Evolutionary conservation across 2,797 vertebrate genomes (phyloP).

Genomic region (Rhinophrynus dorsalis): DNA sequence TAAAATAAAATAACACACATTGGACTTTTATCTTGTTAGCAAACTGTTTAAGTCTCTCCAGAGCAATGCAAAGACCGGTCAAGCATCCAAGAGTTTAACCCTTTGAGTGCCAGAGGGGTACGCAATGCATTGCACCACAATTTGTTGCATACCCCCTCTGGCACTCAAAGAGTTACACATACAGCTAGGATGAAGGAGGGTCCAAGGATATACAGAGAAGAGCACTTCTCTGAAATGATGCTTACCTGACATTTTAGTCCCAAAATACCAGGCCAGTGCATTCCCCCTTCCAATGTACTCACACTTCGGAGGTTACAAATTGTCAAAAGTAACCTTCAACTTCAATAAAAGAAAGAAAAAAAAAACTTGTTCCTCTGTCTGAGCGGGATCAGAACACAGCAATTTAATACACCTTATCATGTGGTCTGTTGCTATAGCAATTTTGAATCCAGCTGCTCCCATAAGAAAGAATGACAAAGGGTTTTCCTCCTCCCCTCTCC

Average conservation of each 20-base stretch:
- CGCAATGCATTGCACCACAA: neutral
- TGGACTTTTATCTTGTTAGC: no score
- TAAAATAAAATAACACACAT: no score
- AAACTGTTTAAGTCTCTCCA: no score
- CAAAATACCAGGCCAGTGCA: neutral
- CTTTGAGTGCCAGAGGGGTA: no score
- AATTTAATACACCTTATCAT: conserved; percentile 97
- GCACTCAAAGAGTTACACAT: no score
- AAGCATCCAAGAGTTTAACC: no score
- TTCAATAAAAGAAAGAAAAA: conserved; percentile 57
- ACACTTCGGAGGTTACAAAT: conserved; percentile 22
- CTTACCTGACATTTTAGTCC: conserved; percentile 9
- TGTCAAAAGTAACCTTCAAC: conserved; percentile 68
- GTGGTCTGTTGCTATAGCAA: conserved; percentile 94
- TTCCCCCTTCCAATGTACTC: neutral
- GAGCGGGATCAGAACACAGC: conserved; percentile 77
- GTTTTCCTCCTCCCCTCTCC: conserved; percentile 65
- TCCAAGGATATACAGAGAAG: no score
- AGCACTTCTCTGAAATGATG: neutral
- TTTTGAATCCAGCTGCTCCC: conserved; percentile 84
- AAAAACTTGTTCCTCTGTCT: conserved; percentile 55
- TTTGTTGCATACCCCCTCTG: no score
- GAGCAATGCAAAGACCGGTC: no score
- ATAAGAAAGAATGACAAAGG: conserved; percentile 83
- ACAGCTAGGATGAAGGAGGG: no score